These are phyloP conservation scores for Elachura formosa DNA, from an alignment of 2,113 vertebrate genomes.

Conservation along the genomic window DNA sequence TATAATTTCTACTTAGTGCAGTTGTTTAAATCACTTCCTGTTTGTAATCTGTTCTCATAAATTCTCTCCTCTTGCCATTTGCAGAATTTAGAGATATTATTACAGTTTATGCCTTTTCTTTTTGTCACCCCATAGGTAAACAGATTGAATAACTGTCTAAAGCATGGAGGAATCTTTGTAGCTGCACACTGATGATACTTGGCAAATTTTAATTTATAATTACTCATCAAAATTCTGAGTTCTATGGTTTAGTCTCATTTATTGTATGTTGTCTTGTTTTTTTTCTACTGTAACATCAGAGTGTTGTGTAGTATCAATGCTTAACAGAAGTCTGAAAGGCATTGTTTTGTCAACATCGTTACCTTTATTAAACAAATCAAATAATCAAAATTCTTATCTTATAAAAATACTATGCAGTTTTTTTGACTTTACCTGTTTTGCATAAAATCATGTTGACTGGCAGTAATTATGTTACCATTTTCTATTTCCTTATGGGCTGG, in stretches of 20 bases:
- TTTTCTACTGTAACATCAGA: neutral
- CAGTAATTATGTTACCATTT: constrained; percentile 11
- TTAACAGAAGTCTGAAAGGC: neutral
- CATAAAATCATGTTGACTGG: neutral
- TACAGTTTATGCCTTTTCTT: neutral
- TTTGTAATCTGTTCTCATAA: neutral
- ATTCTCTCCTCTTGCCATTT: neutral
- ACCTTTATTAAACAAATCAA: constrained; percentile 27
- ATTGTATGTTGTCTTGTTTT: neutral
- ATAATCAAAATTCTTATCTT: constrained; percentile 9
- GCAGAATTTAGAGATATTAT: neutral
- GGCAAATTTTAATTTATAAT: neutral
- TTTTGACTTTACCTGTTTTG: constrained; percentile 26
- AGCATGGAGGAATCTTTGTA: neutral
- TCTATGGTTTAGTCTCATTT: neutral
- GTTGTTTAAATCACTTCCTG: neutral
- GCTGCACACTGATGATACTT: neutral
- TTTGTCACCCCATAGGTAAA: neutral
- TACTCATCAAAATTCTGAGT: neutral
- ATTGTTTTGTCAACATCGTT: constrained; percentile 20
- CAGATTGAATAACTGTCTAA: neutral
- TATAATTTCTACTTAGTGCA: neutral
- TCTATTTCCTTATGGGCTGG: constrained; percentile 5
- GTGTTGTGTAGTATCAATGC: neutral
- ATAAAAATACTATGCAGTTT: neutral